Percentiles rank a stretch among this genome's conserved stretches.
Conservation (phyloP, 1,140 invertebrate species). For the Neodiprion lecontei region DNA sequence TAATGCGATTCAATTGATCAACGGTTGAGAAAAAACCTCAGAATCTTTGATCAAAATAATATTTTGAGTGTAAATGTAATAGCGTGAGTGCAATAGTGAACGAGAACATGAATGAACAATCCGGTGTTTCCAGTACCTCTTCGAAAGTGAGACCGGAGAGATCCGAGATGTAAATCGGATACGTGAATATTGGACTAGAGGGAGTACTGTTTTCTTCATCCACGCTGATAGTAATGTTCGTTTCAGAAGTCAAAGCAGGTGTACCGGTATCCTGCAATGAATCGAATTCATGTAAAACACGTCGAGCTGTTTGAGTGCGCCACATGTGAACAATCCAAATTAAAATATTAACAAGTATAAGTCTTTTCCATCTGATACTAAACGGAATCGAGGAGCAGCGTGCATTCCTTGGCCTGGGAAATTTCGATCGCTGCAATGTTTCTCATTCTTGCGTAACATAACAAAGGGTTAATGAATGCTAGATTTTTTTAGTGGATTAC, state of each 20-base stretch:
- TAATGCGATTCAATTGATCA: background rate
- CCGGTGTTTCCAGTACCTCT: slow-evolving; percentile 8
- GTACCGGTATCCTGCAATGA: slow-evolving; percentile 17
- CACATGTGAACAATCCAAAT: background rate
- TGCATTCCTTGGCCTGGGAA: too few species aligned
- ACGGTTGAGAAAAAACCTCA: too few species aligned
- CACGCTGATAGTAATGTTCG: slow-evolving; percentile 15
- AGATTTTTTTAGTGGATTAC: slow-evolving; percentile 15
- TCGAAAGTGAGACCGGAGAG: slow-evolving; percentile 9
- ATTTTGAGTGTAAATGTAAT: too few species aligned
- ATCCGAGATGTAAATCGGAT: slow-evolving; percentile 23
- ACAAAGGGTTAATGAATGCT: background rate
- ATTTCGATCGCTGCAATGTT: too few species aligned
- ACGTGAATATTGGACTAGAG: slow-evolving; percentile 6
- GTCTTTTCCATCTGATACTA: background rate
- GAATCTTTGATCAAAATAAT: background rate
- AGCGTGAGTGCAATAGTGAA: too few species aligned
- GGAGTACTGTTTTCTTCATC: slow-evolving; percentile 20
- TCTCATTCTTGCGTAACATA: too few species aligned
- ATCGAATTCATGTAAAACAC: background rate
- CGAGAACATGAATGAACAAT: too few species aligned
- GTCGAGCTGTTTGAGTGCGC: background rate
- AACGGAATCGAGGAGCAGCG: too few species aligned
- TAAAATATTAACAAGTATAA: background rate
- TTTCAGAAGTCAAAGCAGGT: slow-evolving; percentile 1